Evolutionary conservation across 1,140 invertebrate genomes (phyloP), one percentile per base, ranked within the genome.

Genomic region (Dysdera silvatica): DNA sequence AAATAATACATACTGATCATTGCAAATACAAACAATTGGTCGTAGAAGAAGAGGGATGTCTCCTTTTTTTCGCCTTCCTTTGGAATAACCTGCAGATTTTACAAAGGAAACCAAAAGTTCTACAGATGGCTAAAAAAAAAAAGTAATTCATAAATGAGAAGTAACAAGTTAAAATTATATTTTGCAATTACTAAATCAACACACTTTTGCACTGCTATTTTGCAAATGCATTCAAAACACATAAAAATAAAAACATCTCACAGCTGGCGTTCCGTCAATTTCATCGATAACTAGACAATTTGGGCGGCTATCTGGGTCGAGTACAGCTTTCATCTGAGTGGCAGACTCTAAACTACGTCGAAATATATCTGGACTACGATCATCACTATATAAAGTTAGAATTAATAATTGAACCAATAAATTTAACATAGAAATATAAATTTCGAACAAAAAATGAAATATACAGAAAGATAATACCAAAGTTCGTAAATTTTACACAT

Each of bases 261-360:
- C 79, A 53, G 73, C 69, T 48, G 83, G 83, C n/a, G 95, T 92
- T 33, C 95, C 95, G 80, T 98, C 95, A 67, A 98, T 96, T 83
- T 98, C 95, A 82, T 98, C 95, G 71, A 98, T 82, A 67, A 98
- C 80, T 32, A 98, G 81, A 79, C 95, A 98, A 74, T 96, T 98
- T 4, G 95, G 95, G 67, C 86, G 75, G 43, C 83, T 85, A 69
- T 91, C 83, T 61, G 78, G 74, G 69, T 87, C 88, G 12, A 95
- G 77, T 0, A 96, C 87, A 4, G 92, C 85, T 68, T 84, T 82
- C 90, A 95, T 96, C 74, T 93, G 87, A 5, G 92, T 96, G 2
- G 92, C 85, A 65, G 88, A 84, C 74, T 95, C 87, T 23, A 97
- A 74, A 12, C 85, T 83, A 43, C 71, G 79, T 72, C 80, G 78